phyloP scores from a whole-genome alignment of 2,113 vertebrate genomes.

The Mustela lutreola region DNA sequence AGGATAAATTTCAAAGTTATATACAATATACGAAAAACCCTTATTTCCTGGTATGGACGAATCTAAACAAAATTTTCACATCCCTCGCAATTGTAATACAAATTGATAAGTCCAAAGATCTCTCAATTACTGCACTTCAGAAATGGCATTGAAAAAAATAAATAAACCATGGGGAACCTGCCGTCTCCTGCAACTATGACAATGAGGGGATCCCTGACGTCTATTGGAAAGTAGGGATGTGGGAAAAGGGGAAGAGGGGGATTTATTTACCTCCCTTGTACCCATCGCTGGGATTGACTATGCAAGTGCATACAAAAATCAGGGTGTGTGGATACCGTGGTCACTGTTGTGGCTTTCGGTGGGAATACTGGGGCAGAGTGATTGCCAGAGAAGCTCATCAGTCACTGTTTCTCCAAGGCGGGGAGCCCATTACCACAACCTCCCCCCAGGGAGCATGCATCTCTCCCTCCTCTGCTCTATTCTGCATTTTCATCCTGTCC shows the following conservation, averaged over 20 bases:
- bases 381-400: background rate
- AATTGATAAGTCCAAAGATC: constrained; percentile 33
- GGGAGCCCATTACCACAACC: background rate
- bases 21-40: background rate
- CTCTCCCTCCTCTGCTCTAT: background rate
- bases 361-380: background rate
- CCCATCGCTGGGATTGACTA: background rate
- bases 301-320: background rate
- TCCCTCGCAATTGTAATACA: constrained; percentile 11
- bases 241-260: background rate
- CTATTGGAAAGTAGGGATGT: constrained; percentile 3
- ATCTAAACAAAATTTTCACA: constrained; percentile 38
- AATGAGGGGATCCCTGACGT: background rate
- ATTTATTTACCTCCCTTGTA: background rate
- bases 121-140: constrained; percentile 54
- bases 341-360: background rate
- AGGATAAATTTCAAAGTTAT: background rate
- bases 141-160: constrained; percentile 51
- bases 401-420: background rate
- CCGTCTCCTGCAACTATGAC: background rate
- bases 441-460: background rate
- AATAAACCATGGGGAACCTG: constrained; percentile 6
- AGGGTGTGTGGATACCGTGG: background rate
- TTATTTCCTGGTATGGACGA: background rate
- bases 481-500: background rate